A percentile compares a stretch with the other conserved stretches of the same genome.
These are phyloP conservation scores for Ellobium chinense DNA, from an alignment of 2,888 invertebrate species.

Conservation along the genomic window DNA sequence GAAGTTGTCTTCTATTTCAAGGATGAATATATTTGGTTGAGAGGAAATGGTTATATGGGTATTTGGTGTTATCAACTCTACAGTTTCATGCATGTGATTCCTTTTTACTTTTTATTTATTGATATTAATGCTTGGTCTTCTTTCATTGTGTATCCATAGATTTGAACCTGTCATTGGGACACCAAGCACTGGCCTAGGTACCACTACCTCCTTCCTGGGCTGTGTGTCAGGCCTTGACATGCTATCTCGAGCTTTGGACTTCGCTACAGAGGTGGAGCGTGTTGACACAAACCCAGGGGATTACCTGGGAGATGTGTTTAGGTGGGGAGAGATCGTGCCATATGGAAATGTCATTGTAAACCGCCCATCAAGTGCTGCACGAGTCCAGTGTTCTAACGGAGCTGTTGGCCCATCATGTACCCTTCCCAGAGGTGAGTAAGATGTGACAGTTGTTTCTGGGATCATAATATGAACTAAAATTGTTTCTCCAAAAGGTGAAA, in stretches of 20 bases:
- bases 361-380: background rate
- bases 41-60: no score
- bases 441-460: no score
- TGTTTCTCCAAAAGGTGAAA: no score
- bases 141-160: background rate
- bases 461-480: no score
- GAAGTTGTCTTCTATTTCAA: no score
- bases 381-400: background rate
- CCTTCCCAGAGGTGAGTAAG: slow-evolving; percentile 12
- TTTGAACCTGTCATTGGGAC: background rate
- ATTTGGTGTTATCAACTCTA: no score
- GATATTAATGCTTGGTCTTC: background rate
- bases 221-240: slow-evolving; percentile 41
- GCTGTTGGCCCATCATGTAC: background rate
- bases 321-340: slow-evolving; percentile 36
- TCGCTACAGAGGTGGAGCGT: slow-evolving; percentile 21
- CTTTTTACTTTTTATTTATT: no score
- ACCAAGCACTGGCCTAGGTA: background rate
- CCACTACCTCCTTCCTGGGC: slow-evolving; percentile 7
- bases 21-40: no score
- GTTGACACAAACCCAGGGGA: background rate
- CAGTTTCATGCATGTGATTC: no score
- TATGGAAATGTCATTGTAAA: slow-evolving; percentile 19
- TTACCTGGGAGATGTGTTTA: slow-evolving; percentile 39
- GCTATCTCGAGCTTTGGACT: slow-evolving; percentile 22